Conservation (phyloP, 2,113 vertebrate species). For the Chelonoidis abingdonii region DNA sequence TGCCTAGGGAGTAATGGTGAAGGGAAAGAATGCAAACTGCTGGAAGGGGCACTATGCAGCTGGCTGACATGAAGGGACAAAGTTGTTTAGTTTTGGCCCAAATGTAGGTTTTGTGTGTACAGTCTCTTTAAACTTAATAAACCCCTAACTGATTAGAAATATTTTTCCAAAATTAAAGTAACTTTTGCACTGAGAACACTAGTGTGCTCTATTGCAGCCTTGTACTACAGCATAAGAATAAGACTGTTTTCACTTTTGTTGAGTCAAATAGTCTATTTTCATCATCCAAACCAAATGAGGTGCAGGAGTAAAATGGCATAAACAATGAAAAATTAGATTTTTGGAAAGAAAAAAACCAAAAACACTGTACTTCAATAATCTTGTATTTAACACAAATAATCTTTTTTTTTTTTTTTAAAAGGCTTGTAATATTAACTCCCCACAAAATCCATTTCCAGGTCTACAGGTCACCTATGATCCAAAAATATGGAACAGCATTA, state of each 20-base stretch:
- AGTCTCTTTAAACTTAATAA: constrained; percentile 62
- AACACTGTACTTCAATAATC: not conserved
- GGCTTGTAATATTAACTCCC: not conserved
- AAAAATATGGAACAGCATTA: not conserved
- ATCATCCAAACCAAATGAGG: not conserved
- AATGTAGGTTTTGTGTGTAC: constrained; percentile 47
- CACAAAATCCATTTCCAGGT: not conserved
- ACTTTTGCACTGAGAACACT: not conserved
- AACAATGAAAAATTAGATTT: not conserved
- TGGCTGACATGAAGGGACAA: constrained; percentile 32
- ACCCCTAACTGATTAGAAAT: constrained; percentile 61
- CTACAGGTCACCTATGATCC: not conserved
- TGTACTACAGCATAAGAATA: not conserved
- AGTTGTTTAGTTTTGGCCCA: constrained; percentile 57
- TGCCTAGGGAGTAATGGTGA: constrained; percentile 63
- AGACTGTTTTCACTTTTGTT: not conserved
- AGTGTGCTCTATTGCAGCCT: not conserved
- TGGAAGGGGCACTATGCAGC: constrained; percentile 41
- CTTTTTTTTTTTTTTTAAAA: not conserved
- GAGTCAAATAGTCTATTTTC: not conserved
- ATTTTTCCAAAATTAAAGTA: constrained; percentile 10
- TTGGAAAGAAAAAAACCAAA: not conserved
- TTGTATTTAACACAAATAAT: not conserved
- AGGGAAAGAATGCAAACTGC: constrained; percentile 59
- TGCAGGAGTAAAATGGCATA: not conserved